phyloP scores from a whole-genome alignment of 2,797 vertebrate species.

The Lutra lutra region DNA sequence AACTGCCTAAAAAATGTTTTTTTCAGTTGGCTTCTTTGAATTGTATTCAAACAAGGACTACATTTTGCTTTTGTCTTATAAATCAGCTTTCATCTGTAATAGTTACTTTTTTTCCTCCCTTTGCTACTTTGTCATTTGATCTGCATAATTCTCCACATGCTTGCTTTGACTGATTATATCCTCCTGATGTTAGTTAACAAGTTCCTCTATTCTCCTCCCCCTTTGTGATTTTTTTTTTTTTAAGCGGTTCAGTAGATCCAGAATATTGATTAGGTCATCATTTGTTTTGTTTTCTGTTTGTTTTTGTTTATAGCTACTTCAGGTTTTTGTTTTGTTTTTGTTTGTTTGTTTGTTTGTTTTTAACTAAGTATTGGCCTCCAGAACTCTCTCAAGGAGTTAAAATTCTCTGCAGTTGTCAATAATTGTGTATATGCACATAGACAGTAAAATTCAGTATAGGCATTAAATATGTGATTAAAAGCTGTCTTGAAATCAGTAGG shows the following conservation, averaged over 20 bases:
- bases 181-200: neutral
- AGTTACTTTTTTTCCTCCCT: neutral
- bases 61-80: slow-evolving; percentile 29
- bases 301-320: slow-evolving; percentile 49
- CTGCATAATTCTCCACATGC: neutral
- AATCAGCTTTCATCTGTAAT: neutral
- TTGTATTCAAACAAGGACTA: neutral
- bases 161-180: neutral
- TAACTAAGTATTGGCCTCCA: slow-evolving; percentile 38
- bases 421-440: slow-evolving; percentile 64
- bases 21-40: neutral
- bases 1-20: neutral
- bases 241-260: neutral
- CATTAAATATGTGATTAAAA: slow-evolving; percentile 71
- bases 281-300: neutral
- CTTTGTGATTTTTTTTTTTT: neutral
- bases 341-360: neutral
- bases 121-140: slow-evolving; percentile 5
- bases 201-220: neutral
- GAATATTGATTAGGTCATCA: neutral
- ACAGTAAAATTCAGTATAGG: slow-evolving; percentile 61
- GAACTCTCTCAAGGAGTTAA: slow-evolving; percentile 52
- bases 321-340: slow-evolving; percentile 35
- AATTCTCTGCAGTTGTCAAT: slow-evolving; percentile 65
- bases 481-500: slow-evolving; percentile 65